Conservation (phyloP, 2,797 vertebrate species). For the Centropyge bicolor region DNA sequence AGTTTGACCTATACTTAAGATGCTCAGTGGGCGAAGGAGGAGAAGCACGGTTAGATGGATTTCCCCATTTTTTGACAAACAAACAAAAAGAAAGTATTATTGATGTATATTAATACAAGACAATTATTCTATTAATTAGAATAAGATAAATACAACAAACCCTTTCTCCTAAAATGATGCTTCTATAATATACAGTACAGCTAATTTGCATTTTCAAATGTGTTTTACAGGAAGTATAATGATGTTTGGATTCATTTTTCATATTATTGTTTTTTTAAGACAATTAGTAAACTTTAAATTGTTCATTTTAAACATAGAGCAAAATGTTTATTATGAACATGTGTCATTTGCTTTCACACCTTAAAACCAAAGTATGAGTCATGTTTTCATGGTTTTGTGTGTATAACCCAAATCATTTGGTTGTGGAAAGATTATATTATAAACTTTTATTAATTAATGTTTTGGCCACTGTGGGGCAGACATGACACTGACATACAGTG, state of each 20-base stretch:
- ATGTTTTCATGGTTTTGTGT: not conserved
- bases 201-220: not conserved
- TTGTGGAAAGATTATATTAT: too few relatives aligned
- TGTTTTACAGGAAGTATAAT: not conserved
- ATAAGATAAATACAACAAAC: not conserved
- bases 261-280: not conserved
- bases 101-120: not conserved
- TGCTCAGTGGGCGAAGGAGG: conserved; percentile 11
- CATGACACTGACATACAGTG: not conserved
- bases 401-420: not conserved
- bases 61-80: not conserved
- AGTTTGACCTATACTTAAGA: conserved; percentile 34
- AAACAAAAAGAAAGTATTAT: not conserved
- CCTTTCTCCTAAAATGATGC: not conserved
- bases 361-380: not conserved
- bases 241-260: not conserved
- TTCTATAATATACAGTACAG: not conserved
- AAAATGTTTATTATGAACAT: not conserved
- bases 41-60: not conserved
- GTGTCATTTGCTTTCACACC: too few relatives aligned
- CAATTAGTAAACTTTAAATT: not conserved
- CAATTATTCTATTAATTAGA: too few relatives aligned
- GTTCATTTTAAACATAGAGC: not conserved
- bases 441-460: not conserved
- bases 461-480: not conserved